Percentiles rank a stretch among this genome's conserved stretches.
Conservation (phyloP, 2,888 invertebrate species). For the Idaea straminata region DNA sequence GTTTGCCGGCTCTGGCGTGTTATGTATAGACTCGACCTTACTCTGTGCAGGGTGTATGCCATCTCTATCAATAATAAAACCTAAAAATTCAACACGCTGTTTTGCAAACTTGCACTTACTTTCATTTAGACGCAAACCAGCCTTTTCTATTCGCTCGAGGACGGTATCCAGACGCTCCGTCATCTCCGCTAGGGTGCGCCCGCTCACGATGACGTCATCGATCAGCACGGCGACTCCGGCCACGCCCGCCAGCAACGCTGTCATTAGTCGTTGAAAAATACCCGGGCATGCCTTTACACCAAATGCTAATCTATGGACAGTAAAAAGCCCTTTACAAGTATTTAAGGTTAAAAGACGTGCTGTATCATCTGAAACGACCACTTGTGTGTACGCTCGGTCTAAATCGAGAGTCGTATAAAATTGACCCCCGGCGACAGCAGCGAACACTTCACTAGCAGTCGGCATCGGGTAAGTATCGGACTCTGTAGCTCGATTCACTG, state of each 20-base stretch:
- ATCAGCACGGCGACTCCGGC: slow-evolving; percentile 4
- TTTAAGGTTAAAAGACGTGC: slow-evolving; percentile 26
- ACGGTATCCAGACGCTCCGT: no score
- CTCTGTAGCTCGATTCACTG: slow-evolving; percentile 21
- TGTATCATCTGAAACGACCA: slow-evolving; percentile 18
- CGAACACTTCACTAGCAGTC: slow-evolving; percentile 21
- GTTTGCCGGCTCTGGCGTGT: not conserved
- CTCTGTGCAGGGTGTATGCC: slow-evolving; percentile 12
- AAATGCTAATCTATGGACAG: slow-evolving; percentile 26
- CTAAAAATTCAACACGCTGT: slow-evolving; percentile 10
- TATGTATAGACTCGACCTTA: slow-evolving; percentile 2
- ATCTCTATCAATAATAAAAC: slow-evolving; percentile 11
- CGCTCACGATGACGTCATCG: not conserved
- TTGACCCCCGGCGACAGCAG: slow-evolving; percentile 19
- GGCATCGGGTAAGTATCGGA: slow-evolving; percentile 25
- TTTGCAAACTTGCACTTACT: slow-evolving; percentile 6
- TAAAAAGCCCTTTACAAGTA: slow-evolving; percentile 24
- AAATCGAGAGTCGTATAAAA: slow-evolving; percentile 28
- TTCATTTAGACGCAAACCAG: not conserved
- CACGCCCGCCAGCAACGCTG: slow-evolving; percentile 12
- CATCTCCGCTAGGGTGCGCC: no score
- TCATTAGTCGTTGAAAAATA: slow-evolving; percentile 25
- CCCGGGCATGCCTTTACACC: slow-evolving; percentile 22
- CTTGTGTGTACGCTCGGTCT: slow-evolving; percentile 27
- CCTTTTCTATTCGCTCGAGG: no score